phyloP scores from a whole-genome alignment of 30 jellyfish, hydroid and myxozoan species.

The Clytia hemisphaerica region DNA sequence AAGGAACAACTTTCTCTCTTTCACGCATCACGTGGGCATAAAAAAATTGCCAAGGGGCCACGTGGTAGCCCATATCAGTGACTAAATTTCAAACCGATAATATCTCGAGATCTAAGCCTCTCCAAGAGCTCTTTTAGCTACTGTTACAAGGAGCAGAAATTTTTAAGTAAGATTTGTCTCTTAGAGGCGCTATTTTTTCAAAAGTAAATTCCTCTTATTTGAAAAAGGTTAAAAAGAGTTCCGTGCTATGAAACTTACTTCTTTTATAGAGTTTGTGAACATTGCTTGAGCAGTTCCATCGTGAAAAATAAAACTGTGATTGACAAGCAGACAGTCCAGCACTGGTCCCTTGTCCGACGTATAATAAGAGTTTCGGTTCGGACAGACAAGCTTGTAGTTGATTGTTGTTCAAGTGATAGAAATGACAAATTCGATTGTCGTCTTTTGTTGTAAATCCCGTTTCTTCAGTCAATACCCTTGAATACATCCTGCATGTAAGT shows the following conservation, averaged over 20 bases:
- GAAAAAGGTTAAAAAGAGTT: no score
- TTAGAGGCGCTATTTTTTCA: no score
- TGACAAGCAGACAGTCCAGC: slow-evolving; percentile 14
- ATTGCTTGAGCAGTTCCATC: slow-evolving; percentile 25
- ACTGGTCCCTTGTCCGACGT: slow-evolving; percentile 20
- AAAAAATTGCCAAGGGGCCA: no score
- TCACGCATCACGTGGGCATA: no score
- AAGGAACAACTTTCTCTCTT: no score
- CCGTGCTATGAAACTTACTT: slow-evolving; percentile 6
- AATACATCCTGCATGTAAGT: slow-evolving; percentile 22
- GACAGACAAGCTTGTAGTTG: background rate
- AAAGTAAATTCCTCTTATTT: no score
- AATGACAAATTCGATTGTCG: background rate
- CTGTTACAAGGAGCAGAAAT: no score
- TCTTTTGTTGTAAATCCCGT: background rate
- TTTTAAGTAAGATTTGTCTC: no score
- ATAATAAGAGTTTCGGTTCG: background rate
- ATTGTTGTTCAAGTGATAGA: background rate
- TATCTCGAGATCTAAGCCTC: no score
- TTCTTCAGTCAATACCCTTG: background rate
- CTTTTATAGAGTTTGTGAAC: background rate
- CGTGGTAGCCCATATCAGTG: no score
- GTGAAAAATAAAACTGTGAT: background rate
- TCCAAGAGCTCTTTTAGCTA: no score
- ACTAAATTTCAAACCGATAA: no score